These are phyloP conservation scores for Orientallactaga sibirica DNA, from an alignment of 2,797 vertebrate species.

Conservation along the genomic window DNA sequence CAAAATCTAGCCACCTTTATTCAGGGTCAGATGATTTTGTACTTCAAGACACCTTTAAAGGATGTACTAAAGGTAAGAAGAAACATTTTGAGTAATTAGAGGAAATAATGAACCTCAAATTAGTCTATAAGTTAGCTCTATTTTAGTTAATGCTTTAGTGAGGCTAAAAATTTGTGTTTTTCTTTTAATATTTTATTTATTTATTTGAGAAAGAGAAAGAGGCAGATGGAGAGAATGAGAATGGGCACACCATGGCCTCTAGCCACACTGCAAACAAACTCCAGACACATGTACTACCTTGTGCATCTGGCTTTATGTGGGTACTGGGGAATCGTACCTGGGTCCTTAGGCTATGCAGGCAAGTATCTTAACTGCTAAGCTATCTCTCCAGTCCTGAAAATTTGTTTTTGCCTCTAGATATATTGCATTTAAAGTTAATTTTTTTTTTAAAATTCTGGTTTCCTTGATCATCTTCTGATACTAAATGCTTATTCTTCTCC, in stretches of 20 bases:
- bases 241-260: no score
- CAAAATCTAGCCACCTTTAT: neutral
- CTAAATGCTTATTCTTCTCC: no score
- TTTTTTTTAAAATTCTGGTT: neutral
- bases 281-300: no score
- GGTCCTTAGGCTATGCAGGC: no score
- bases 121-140: neutral
- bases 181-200: no score
- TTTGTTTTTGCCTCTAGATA: neutral
- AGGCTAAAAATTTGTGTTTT: neutral
- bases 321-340: no score
- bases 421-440: neutral
- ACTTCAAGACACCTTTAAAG: neutral
- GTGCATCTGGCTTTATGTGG: no score
- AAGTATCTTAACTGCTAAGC: no score
- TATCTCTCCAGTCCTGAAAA: neutral
- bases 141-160: conserved; percentile 20
- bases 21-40: neutral
- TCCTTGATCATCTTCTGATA: neutral
- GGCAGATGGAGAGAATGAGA: no score
- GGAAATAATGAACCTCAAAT: neutral
- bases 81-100: conserved; percentile 5
- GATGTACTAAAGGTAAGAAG: neutral
- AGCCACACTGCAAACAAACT: no score
- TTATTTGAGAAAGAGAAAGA: no score